Percentiles rank a stretch among this genome's conserved stretches.
phyloP scores from a whole-genome alignment of 2,113 vertebrate species.

The Eonycteris spelaea region DNA sequence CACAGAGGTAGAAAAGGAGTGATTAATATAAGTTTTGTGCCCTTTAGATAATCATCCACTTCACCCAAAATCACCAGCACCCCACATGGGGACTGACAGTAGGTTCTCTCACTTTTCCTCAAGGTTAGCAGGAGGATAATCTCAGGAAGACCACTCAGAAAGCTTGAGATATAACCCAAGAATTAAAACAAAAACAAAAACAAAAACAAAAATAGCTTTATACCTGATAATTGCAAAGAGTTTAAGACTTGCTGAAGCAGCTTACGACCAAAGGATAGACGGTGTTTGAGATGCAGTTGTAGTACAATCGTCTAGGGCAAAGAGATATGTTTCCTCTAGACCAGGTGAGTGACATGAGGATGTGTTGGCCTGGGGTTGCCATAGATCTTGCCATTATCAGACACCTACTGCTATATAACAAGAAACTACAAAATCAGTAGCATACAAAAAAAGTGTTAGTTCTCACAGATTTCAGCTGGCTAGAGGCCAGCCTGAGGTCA shows the following conservation, averaged over 20 bases:
- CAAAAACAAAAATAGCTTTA: not conserved
- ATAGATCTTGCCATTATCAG: not conserved
- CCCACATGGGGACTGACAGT: rapidly evolving
- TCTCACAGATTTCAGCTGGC: not conserved
- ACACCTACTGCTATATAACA: not conserved
- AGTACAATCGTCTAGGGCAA: not conserved
- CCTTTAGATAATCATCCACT: not conserved
- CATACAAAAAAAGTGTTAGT: not conserved
- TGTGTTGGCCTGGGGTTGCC: not conserved
- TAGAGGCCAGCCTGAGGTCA: not conserved
- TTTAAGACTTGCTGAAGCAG: not conserved
- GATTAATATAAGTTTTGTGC: not conserved
- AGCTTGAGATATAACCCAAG: not conserved
- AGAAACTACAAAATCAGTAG: not conserved
- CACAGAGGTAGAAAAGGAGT: not conserved
- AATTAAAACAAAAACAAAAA: not conserved
- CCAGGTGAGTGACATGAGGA: not conserved
- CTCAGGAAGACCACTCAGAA: not conserved
- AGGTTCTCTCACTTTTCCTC: not conserved
- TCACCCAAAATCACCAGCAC: not conserved
- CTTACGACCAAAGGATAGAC: not conserved
- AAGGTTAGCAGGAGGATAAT: not conserved
- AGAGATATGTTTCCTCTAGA: not conserved
- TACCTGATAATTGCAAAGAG: not conserved
- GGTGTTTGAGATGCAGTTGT: not conserved